A percentile compares a stretch with the other conserved stretches of the same genome.
These are phyloP conservation scores for Enhydra lutris DNA, from an alignment of 2,113 vertebrate genomes.

Conservation along the genomic window DNA sequence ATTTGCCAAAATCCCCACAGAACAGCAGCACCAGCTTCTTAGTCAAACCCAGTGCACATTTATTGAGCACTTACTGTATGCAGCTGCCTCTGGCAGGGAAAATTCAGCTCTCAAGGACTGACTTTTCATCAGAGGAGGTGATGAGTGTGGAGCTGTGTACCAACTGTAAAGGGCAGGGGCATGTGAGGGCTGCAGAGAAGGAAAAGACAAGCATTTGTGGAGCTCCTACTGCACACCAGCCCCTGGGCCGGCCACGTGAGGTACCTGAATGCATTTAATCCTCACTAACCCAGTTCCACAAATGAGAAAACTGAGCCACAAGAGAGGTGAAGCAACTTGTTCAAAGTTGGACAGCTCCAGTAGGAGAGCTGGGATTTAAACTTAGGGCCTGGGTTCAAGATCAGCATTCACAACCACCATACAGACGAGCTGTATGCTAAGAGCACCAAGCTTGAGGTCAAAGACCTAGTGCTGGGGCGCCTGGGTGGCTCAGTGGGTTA, in stretches of 20 bases:
- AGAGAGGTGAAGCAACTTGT: background rate
- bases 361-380: background rate
- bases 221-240: background rate
- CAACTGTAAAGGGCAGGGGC: background rate
- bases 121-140: background rate
- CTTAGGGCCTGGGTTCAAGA: background rate
- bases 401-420: background rate
- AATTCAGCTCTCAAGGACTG: background rate
- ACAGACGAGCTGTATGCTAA: too few relatives aligned
- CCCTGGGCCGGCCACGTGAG: background rate
- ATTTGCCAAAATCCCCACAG: background rate
- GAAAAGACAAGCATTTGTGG: background rate
- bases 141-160: background rate
- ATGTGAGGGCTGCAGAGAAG: background rate
- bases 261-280: background rate
- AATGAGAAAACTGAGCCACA: background rate
- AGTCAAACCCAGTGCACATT: background rate
- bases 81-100: background rate
- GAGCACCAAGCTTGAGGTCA: background rate
- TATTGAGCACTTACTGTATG: background rate
- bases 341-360: background rate
- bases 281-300: background rate
- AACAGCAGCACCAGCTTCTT: background rate
- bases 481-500: too few relatives aligned
- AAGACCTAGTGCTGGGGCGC: background rate